These are phyloP conservation scores for Ganaspis sp. DNA, from an alignment of 1,140 invertebrate genomes.

Conservation along the genomic window DNA sequence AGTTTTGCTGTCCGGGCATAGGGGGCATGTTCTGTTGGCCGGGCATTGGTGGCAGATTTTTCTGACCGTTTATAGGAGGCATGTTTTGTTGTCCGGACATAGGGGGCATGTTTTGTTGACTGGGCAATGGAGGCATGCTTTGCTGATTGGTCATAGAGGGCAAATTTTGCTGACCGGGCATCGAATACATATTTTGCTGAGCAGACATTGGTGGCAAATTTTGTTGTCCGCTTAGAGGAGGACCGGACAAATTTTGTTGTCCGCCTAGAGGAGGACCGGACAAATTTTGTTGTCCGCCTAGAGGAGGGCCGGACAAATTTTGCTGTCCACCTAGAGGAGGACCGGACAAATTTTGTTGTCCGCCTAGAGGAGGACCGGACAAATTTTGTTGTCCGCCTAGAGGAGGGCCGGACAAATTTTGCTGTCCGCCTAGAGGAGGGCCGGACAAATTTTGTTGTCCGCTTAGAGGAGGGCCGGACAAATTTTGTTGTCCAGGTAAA, in stretches of 20 bases:
- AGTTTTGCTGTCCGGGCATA: neutral
- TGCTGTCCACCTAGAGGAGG: constrained; percentile 47
- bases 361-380: neutral
- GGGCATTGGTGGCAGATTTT: constrained; percentile 44
- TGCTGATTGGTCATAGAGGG: constrained; percentile 51
- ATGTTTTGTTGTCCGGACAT: constrained; percentile 44
- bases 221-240: constrained; percentile 59
- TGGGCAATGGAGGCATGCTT: constrained; percentile 56
- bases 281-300: constrained; percentile 51
- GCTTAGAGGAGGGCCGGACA: constrained; percentile 54
- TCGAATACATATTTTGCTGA: constrained; percentile 49
- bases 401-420: constrained; percentile 38
- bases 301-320: constrained; percentile 44
- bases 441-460: constrained; percentile 38
- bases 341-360: constrained; percentile 38
- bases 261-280: constrained; percentile 46
- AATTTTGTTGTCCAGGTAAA: constrained; percentile 46
- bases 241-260: constrained; percentile 49
- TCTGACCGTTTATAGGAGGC: constrained; percentile 50
- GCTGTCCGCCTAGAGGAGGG: constrained; percentile 40
- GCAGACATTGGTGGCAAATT: constrained; percentile 57
- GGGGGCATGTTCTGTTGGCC: constrained; percentile 22
- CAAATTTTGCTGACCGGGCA: constrained; percentile 41
- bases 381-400: constrained; percentile 40
- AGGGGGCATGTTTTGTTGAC: constrained; percentile 49